Conservation (phyloP, 1,140 invertebrate genomes). For the Philopotamus ludificatus region DNA sequence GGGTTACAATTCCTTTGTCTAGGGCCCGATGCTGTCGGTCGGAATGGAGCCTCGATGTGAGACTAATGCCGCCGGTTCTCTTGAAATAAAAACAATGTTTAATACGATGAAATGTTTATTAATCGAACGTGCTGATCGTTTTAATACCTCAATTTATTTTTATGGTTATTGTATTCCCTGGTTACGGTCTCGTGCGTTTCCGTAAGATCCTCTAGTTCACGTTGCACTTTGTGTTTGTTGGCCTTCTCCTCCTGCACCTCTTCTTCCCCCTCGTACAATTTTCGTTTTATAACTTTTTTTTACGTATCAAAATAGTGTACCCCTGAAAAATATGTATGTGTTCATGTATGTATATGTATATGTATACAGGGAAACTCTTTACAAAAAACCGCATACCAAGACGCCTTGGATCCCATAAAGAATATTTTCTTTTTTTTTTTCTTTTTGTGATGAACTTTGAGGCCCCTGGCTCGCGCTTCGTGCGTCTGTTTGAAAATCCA, state of each 20-base stretch:
- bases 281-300: conserved; percentile 88
- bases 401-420: no score
- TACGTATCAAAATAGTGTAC: no score
- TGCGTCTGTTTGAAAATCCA: no score
- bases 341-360: no score
- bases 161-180: conserved; percentile 80
- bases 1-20: conserved; percentile 47
- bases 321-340: no score
- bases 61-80: conserved; percentile 60
- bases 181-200: conserved; percentile 83
- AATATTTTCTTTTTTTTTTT: no score
- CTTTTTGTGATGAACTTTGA: no score
- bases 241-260: conserved; percentile 92
- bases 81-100: conserved; percentile 48
- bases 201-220: conserved; percentile 91
- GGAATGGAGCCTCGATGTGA: conserved; percentile 69
- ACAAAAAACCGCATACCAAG: no score
- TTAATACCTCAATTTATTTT: conserved; percentile 83
- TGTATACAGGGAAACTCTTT: no score
- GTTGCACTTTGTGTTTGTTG: conserved; percentile 88
- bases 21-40: conserved; percentile 64
- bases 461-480: no score
- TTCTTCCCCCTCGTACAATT: conserved; percentile 94
- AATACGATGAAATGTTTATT: conserved; percentile 28
- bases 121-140: conserved; percentile 8